Percentiles rank a stretch among this genome's conserved stretches.
phyloP scores from a whole-genome alignment of 2,888 invertebrate species.

The Bursaphelenchus okinawaensis region DNA sequence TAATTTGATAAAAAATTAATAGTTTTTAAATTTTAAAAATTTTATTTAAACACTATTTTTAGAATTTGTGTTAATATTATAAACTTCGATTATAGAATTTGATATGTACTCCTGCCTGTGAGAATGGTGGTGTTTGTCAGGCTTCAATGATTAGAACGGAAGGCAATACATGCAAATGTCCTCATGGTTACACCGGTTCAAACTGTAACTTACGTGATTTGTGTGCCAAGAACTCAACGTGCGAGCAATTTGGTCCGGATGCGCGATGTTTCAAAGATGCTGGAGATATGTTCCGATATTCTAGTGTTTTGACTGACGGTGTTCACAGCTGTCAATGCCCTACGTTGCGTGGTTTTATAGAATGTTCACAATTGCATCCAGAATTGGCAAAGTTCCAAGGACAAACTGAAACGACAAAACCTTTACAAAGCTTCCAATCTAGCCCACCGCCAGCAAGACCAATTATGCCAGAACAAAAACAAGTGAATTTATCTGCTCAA shows the following conservation, averaged over 20 bases:
- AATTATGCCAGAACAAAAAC: no score
- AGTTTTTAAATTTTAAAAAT: no score
- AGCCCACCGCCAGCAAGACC: not conserved
- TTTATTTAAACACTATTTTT: no score
- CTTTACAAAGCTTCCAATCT: not conserved
- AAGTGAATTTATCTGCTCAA: no score
- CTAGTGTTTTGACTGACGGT: not conserved
- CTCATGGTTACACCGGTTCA: conserved; percentile 48
- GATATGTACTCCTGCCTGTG: conserved; percentile 17
- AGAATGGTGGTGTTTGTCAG: conserved; percentile 28
- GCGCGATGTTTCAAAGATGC: conserved; percentile 43
- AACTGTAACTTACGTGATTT: conserved; percentile 53
- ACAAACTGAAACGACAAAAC: no score
- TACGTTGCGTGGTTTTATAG: not conserved
- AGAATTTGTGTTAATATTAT: no score
- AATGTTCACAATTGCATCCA: not conserved
- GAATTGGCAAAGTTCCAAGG: no score
- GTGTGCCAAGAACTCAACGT: conserved; percentile 45
- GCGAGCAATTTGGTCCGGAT: conserved; percentile 40
- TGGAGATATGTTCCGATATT: conserved; percentile 21
- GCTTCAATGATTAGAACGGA: conserved; percentile 1
- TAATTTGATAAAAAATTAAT: conserved; percentile 14
- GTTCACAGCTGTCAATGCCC: conserved; percentile 12
- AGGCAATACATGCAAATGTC: conserved; percentile 33
- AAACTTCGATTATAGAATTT: conserved; percentile 18